Evolutionary conservation across 2,113 vertebrate genomes (phyloP).

Genomic region (Trematocara macrostoma): DNA sequence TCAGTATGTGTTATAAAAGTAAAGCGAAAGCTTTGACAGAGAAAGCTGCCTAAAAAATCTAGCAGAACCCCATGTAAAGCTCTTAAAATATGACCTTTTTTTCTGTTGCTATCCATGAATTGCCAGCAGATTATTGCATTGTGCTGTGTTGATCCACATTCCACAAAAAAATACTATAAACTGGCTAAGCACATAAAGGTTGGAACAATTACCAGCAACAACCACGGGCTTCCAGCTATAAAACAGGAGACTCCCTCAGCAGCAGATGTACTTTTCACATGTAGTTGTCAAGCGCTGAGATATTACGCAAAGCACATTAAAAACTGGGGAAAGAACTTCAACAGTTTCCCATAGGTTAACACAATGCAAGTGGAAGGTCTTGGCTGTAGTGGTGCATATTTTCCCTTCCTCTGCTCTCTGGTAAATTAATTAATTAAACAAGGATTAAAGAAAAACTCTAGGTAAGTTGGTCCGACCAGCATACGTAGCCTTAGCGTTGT

Average conservation of each 20-base stretch:
- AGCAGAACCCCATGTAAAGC: neutral
- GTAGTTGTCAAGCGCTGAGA: neutral
- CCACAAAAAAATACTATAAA: neutral
- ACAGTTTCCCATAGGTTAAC: neutral
- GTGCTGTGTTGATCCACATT: neutral
- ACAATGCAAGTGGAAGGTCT: neutral
- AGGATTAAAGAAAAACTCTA: neutral
- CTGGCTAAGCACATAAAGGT: conserved; percentile 14
- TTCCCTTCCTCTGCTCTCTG: neutral
- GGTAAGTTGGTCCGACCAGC: neutral
- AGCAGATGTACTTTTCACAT: neutral
- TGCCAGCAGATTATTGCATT: neutral
- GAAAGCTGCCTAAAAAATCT: neutral
- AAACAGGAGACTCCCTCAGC: neutral
- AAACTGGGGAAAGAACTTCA: neutral
- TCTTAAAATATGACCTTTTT: neutral
- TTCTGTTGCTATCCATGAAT: neutral
- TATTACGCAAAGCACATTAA: neutral
- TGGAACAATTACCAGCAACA: neutral
- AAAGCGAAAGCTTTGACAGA: neutral
- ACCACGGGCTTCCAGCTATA: neutral
- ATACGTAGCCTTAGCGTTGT: neutral
- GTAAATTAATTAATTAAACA: rapidly evolving
- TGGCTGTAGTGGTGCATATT: neutral
- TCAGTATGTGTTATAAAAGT: neutral